Evolutionary conservation across 1,140 invertebrate species (phyloP).

Genomic region (Drosophila ananassae): DNA sequence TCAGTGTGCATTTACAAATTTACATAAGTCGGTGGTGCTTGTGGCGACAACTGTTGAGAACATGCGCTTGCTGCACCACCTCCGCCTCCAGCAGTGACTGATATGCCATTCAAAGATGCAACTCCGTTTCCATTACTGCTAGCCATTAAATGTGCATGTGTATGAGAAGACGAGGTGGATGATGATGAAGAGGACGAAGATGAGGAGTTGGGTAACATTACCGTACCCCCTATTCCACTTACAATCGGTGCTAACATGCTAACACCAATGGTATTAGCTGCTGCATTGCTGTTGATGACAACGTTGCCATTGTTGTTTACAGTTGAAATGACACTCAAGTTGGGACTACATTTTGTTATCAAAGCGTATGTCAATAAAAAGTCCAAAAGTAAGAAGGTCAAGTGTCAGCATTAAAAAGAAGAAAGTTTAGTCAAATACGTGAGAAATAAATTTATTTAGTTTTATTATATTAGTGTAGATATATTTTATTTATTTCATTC

Average conservation of each 20-base stretch:
- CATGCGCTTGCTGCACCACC: constrained; percentile 82
- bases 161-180: constrained; percentile 80
- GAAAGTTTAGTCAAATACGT: constrained; percentile 26
- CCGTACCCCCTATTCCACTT: constrained; percentile 63
- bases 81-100: constrained; percentile 86
- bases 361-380: constrained; percentile 36
- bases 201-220: constrained; percentile 76
- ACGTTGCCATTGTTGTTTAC: constrained; percentile 47
- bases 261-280: constrained; percentile 54
- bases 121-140: constrained; percentile 62
- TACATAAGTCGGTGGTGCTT: constrained; percentile 94
- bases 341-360: constrained; percentile 40
- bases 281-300: constrained; percentile 40
- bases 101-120: constrained; percentile 51
- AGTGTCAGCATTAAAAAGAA: constrained; percentile 36
- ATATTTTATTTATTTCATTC: constrained; percentile 13
- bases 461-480: constrained; percentile 21
- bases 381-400: constrained; percentile 50
- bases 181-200: constrained; percentile 81
- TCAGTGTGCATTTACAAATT: constrained; percentile 88
- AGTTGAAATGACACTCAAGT: constrained; percentile 56
- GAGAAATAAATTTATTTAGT: constrained; percentile 7
- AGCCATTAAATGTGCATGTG: constrained; percentile 73
- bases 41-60: constrained; percentile 90
- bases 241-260: constrained; percentile 67